Conservation (phyloP, 92 coral and sea anemone species). For the Palythoa heliodiscus region DNA sequence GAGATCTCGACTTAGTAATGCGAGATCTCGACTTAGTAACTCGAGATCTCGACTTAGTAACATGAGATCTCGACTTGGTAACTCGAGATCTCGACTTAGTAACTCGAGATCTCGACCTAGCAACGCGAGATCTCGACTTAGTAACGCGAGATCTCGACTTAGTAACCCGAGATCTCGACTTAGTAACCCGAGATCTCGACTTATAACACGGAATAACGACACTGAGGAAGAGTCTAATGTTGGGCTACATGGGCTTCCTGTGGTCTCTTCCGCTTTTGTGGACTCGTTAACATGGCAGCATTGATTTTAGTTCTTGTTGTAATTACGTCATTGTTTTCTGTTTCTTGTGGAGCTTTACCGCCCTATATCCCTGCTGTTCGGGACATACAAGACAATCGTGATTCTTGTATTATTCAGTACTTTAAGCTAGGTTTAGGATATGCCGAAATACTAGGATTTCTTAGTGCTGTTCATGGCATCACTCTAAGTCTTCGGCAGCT, state of each 20-base stretch:
- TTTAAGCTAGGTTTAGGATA: background rate
- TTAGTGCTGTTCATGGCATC: constrained; percentile 5
- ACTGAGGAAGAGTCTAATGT: background rate
- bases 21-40: too few species aligned
- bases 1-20: background rate
- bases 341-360: background rate
- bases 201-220: background rate
- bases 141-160: too few species aligned
- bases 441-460: constrained; percentile 14
- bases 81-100: too few species aligned
- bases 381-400: background rate
- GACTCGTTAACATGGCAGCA: background rate
- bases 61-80: too few species aligned
- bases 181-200: too few species aligned
- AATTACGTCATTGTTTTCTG: background rate
- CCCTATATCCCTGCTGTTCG: constrained; percentile 6
- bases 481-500: constrained; percentile 12
- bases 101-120: too few species aligned
- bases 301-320: background rate
- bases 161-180: too few species aligned
- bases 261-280: background rate
- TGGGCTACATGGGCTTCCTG: background rate
- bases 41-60: too few species aligned
- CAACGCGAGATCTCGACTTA: too few species aligned
- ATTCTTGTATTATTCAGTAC: constrained; percentile 1